Conservation (phyloP, 2,888 invertebrate genomes). For the Drosophila pullipes region DNA sequence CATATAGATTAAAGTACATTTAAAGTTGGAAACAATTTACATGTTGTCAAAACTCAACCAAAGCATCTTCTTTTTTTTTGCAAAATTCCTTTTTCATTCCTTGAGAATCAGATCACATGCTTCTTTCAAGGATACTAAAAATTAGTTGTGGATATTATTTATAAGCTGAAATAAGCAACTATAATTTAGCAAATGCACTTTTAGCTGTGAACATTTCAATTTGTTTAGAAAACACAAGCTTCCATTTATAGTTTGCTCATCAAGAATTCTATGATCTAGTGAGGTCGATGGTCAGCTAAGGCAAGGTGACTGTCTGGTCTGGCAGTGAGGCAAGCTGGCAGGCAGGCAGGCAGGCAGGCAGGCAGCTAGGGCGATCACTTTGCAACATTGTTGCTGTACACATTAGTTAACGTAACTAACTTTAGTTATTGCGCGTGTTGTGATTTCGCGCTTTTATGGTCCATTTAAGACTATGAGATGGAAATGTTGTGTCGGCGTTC, state of each 20-base stretch:
- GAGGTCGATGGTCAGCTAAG: constrained; percentile 2
- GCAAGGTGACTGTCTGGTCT: background rate
- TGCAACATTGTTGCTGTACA: constrained; percentile 70
- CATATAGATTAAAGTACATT: background rate
- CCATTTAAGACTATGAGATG: constrained; percentile 81
- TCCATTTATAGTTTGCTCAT: background rate
- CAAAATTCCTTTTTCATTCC: background rate
- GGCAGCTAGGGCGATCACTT: constrained; percentile 6
- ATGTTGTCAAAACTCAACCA: background rate
- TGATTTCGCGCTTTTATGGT: constrained; percentile 78
- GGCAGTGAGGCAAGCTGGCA: background rate
- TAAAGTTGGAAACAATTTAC: background rate
- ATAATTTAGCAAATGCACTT: background rate
- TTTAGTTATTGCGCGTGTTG: constrained; percentile 81
- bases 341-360: background rate
- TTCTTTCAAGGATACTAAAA: background rate
- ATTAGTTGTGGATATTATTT: background rate
- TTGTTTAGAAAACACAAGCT: background rate
- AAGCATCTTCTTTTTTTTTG: background rate
- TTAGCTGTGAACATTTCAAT: background rate
- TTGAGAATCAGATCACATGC: background rate
- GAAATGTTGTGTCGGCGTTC: constrained; percentile 77
- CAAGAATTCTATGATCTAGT: constrained; percentile 6
- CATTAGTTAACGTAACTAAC: constrained; percentile 82
- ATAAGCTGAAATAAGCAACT: background rate